Evolutionary conservation across 2,888 invertebrate genomes (phyloP).

Genomic region (Trissolcus brochymenae): DNA sequence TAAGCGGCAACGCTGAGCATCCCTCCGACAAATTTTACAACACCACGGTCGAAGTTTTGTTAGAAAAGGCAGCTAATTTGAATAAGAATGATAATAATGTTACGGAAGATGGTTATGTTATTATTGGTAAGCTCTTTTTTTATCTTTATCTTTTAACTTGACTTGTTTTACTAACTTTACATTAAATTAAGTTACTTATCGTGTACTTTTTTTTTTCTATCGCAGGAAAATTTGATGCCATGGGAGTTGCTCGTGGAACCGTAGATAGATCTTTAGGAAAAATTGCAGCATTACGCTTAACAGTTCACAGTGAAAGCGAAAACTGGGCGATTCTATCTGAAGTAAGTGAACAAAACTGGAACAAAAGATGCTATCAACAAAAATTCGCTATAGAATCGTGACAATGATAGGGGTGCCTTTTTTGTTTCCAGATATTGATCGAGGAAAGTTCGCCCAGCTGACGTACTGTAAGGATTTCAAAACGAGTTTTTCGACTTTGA

Average conservation of each 20-base stretch:
- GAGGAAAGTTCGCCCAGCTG: conserved; percentile 74
- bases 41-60: conserved; percentile 89
- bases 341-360: conserved; percentile 78
- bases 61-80: conserved; percentile 76
- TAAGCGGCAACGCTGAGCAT: conserved; percentile 94
- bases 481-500: conserved; percentile 38
- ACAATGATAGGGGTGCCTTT: too few species aligned
- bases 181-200: background rate
- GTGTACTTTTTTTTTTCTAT: background rate
- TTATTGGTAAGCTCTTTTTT: conserved; percentile 80
- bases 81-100: conserved; percentile 79
- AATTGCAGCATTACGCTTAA: conserved; percentile 85
- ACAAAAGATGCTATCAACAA: too few species aligned
- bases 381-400: too few species aligned
- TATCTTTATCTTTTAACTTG: background rate
- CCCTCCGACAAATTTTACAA: conserved; percentile 91
- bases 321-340: conserved; percentile 96
- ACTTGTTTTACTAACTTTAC: background rate
- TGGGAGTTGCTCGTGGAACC: conserved; percentile 87
- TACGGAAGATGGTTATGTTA: conserved; percentile 83
- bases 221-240: conserved; percentile 83
- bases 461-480: conserved; percentile 60
- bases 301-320: conserved; percentile 86
- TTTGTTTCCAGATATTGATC: conserved; percentile 71
- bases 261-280: conserved; percentile 83